Evolutionary conservation across 2,797 vertebrate species (phyloP).

Genomic region (Diplodus puntazzo): DNA sequence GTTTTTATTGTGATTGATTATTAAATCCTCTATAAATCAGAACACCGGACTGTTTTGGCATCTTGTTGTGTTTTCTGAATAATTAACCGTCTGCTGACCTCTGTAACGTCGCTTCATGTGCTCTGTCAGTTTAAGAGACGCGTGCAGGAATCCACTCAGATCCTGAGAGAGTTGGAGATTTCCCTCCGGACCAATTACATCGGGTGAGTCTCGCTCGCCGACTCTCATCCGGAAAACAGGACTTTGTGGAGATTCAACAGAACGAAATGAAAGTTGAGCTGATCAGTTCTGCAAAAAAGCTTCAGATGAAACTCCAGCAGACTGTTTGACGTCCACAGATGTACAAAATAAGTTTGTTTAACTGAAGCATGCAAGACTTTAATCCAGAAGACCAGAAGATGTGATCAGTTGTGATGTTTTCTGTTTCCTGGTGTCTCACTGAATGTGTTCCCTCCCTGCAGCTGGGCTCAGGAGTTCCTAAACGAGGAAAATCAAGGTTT

Average conservation of each 20-base stretch:
- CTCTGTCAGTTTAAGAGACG: conserved; percentile 90
- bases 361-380: too few species aligned
- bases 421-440: not conserved
- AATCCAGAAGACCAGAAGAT: too few species aligned
- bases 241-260: not conserved
- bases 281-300: too few species aligned
- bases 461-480: conserved; percentile 97
- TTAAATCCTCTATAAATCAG: too few species aligned
- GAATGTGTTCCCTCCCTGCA: conserved; percentile 51
- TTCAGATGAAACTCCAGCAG: too few species aligned
- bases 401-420: not conserved
- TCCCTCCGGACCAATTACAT: conserved; percentile 97
- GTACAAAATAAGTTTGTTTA: too few species aligned
- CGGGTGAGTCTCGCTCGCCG: conserved; percentile 84
- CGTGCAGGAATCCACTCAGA: conserved; percentile 91
- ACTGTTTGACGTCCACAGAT: too few species aligned
- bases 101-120: not conserved
- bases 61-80: not conserved
- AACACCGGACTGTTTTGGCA: too few species aligned
- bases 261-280: too few species aligned
- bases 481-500: conserved; percentile 93
- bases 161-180: conserved; percentile 95
- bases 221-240: not conserved
- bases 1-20: too few species aligned
- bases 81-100: not conserved